phyloP scores from a whole-genome alignment of 2,888 invertebrate genomes.

The Drosophila barbarae region DNA sequence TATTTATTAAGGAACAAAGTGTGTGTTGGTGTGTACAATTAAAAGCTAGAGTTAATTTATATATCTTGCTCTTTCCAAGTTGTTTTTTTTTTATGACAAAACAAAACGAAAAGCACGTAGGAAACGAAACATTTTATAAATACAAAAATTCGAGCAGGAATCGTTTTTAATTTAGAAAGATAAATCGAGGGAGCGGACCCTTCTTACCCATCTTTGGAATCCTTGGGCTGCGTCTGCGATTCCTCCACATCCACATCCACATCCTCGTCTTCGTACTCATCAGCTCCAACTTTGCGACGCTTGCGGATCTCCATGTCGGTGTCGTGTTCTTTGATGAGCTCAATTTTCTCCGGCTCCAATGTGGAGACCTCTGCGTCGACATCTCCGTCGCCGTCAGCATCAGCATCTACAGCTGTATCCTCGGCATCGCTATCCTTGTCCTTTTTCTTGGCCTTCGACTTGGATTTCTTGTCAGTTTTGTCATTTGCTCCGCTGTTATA shows the following conservation, averaged over 20 bases:
- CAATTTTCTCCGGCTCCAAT: constrained; percentile 77
- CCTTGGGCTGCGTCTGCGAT: constrained; percentile 54
- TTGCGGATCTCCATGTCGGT: constrained; percentile 75
- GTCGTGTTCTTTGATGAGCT: constrained; percentile 78
- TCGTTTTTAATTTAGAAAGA: constrained; percentile 36
- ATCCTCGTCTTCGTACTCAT: constrained; percentile 63
- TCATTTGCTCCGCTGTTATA: constrained; percentile 84
- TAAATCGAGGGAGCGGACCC: constrained; percentile 26
- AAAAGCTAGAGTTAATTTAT: constrained; percentile 58
- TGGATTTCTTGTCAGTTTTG: constrained; percentile 81
- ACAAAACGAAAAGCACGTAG: constrained; percentile 18
- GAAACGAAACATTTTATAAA: constrained; percentile 28
- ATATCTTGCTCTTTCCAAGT: constrained; percentile 32
- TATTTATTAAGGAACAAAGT: constrained; percentile 72
- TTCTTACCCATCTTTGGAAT: constrained; percentile 77
- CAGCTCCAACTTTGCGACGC: constrained; percentile 71
- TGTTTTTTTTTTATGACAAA: constrained; percentile 14
- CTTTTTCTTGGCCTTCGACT: constrained; percentile 80
- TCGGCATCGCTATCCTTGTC: constrained; percentile 91
- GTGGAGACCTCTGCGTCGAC: constrained; percentile 82
- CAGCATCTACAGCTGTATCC: constrained; percentile 77
- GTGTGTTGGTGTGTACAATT: constrained; percentile 50
- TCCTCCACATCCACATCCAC: constrained; percentile 50
- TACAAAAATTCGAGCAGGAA: constrained; percentile 58
- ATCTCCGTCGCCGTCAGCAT: constrained; percentile 62